Base-by-base conservation (phyloP, 2,888 invertebrate species). In the Sphaeridia pumilis region DNA sequence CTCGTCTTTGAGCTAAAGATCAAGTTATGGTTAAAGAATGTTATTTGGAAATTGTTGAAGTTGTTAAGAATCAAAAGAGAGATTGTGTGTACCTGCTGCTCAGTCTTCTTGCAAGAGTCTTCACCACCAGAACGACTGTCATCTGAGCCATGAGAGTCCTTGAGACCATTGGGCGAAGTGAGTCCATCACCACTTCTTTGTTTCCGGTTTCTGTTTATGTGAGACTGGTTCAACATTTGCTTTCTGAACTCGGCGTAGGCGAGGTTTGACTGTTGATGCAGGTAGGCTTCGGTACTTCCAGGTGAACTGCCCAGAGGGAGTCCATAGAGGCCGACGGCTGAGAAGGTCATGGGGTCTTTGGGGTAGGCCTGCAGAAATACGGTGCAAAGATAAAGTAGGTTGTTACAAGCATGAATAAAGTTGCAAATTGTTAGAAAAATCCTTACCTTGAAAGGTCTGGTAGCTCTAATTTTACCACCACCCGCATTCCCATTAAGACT, bases 211-310 rank as follows among this genome's bases (percentile, higher is more conserved):
- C 79, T 82, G 14, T 76, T 76, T 59, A 74, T 75, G 27, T 78
- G 77, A 58, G 85, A 81, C 41, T 80, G 80, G 22, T 79, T 74
- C 17, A 87, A 66, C 67, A 83, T 80, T 54, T 78, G 76, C 49
- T 79, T 75, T 36, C 87, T 76, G 63, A 84, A 88, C 31, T 79
- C 79, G 2, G 77, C 75, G 65, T 83, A 88, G 3, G 81, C 79
- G 49, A 83, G 82, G 36, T 77, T 76, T 1, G 78, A 76, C 41
- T 78, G 75, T 63, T 75, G 75, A 51, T 77, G 76, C 20, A 78
- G 69, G 2, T 75, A 65, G 10, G 73, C 66, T 50, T 75, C 78
- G 0, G 58, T 59, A 4, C 54, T 54, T 17, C 59, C 56, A 12
- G 62, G 62, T 27, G 58, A 51, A 14, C 58, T 49, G 1, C 72